Percentiles rank a stretch among this genome's conserved stretches.
Conservation (phyloP, 2,797 vertebrate genomes). For the Coilia nasus region DNA sequence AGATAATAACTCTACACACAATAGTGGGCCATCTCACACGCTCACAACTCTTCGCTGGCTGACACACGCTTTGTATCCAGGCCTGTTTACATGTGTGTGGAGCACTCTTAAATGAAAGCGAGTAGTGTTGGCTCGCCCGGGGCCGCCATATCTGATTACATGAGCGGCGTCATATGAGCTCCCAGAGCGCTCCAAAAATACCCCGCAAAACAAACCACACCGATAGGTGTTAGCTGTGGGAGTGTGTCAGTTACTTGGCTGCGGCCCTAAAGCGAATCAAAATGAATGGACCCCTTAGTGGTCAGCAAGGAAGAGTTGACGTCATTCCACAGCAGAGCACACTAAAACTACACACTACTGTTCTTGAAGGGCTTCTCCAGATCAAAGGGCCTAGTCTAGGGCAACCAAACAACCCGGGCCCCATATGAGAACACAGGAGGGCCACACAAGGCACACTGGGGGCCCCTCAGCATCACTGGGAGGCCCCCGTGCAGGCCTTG, state of each 20-base stretch:
- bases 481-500: not conserved
- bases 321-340: slow-evolving; percentile 1
- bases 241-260: not conserved
- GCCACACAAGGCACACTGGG: slow-evolving; percentile 30
- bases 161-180: not conserved
- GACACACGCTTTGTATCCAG: slow-evolving; percentile 13
- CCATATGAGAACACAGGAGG: not conserved
- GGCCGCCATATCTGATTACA: slow-evolving; percentile 2
- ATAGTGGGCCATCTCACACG: not conserved
- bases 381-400: slow-evolving; percentile 7
- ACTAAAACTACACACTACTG: slow-evolving; percentile 1
- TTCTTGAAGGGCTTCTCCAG: not conserved
- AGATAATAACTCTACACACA: not conserved
- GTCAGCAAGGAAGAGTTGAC: slow-evolving; percentile 21
- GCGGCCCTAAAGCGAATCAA: not conserved
- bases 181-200: not conserved
- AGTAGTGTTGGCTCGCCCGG: not conserved
- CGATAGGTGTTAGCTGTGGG: not conserved
- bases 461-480: slow-evolving; percentile 28
- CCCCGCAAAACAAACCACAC: not conserved
- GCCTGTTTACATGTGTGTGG: slow-evolving; percentile 21
- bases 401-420: not conserved
- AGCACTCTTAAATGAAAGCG: slow-evolving; percentile 19
- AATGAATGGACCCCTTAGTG: not conserved
- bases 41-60: slow-evolving; percentile 13